Percentiles rank a stretch among this genome's conserved stretches.
These are phyloP conservation scores for Himalopsyche anomala DNA, from an alignment of 2,888 invertebrate species.

Conservation along the genomic window DNA sequence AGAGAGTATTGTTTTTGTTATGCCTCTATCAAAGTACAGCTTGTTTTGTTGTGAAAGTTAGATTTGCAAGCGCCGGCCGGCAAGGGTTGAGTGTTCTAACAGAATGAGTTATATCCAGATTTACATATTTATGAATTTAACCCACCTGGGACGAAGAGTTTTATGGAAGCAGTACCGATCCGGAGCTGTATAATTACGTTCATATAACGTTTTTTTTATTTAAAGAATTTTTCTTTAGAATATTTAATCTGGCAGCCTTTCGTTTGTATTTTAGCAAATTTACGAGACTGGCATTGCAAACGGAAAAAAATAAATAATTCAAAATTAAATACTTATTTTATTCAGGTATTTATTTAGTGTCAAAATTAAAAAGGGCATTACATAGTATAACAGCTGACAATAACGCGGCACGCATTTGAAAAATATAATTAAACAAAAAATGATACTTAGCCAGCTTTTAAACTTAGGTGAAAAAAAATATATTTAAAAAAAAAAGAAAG, in stretches of 20 bases:
- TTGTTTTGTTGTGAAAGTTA: constrained; percentile 36
- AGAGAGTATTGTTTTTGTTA: not conserved
- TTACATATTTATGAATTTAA: constrained; percentile 63
- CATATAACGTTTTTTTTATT: constrained; percentile 39
- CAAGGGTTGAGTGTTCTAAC: constrained; percentile 48
- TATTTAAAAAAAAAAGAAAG: no score
- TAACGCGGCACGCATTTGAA: no score
- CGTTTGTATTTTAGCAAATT: not conserved
- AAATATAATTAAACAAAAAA: no score
- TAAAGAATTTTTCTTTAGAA: not conserved
- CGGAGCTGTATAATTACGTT: constrained; percentile 33
- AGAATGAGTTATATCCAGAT: constrained; percentile 60
- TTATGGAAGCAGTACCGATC: constrained; percentile 25
- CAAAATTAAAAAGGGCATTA: no score
- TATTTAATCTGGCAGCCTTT: constrained; percentile 20
- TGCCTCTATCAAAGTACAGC: constrained; percentile 9
- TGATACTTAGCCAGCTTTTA: no score
- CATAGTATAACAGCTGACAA: no score
- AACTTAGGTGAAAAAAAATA: no score
- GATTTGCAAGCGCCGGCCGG: constrained; percentile 33
- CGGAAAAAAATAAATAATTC: not conserved
- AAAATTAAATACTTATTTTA: not conserved
- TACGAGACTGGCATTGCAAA: not conserved
- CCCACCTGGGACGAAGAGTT: constrained; percentile 54
- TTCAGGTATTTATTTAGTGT: no score